A percentile compares a stretch with the other conserved stretches of the same genome.
Conservation (phyloP, 1,140 invertebrate species). For the Phocides pigmalion region DNA sequence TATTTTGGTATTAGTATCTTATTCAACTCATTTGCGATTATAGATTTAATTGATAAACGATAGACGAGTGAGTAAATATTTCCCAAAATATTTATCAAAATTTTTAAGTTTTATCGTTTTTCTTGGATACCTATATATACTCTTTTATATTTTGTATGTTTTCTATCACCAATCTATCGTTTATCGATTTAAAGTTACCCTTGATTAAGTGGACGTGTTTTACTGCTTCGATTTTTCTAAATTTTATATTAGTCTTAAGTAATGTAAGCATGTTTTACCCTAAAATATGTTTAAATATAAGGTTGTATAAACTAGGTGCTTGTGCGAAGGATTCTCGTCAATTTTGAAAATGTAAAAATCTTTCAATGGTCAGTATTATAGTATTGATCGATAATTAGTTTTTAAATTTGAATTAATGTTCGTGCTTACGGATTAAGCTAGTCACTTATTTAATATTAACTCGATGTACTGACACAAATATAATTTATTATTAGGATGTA, state of each 20-base stretch:
- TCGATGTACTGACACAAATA: constrained; percentile 75
- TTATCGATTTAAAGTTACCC: background rate
- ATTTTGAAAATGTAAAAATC: constrained; percentile 70
- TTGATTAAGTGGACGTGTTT: background rate
- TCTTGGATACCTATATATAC: background rate
- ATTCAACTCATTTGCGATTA: no score
- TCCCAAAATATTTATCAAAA: no score
- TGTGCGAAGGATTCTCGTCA: constrained; percentile 74
- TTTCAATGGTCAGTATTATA: constrained; percentile 40
- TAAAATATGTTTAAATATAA: constrained; percentile 59
- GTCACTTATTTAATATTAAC: constrained; percentile 64
- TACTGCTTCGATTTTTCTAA: constrained; percentile 25
- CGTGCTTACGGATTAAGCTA: constrained; percentile 73
- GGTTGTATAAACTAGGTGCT: constrained; percentile 80
- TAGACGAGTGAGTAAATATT: no score
- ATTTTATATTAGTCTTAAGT: constrained; percentile 14
- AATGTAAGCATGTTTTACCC: constrained; percentile 24
- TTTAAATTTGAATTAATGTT: constrained; percentile 62
- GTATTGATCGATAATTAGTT: constrained; percentile 47
- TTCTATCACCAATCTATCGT: constrained; percentile 12
- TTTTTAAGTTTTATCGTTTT: no score
- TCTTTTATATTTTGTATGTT: background rate
- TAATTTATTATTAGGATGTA: constrained; percentile 56
- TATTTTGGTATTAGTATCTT: no score
- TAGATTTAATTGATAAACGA: no score